Percentiles rank a stretch among this genome's conserved stretches.
Conservation (phyloP, 2,888 invertebrate species). For the Limenitis camilla region DNA sequence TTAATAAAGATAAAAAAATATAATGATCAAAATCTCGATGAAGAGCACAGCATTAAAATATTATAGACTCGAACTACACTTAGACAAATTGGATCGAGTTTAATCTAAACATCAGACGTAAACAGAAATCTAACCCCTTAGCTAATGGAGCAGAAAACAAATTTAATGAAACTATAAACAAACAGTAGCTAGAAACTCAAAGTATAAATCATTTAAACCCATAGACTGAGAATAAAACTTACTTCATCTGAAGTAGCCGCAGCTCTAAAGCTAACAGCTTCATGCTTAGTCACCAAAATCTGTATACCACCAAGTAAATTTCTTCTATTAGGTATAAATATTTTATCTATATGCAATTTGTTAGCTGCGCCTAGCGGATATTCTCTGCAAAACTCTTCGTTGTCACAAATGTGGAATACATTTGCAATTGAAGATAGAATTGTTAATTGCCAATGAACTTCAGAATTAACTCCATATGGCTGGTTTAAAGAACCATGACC, state of each 20-base stretch:
- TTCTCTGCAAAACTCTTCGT: slow-evolving; percentile 40
- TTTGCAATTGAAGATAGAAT: slow-evolving; percentile 41
- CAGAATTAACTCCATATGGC: slow-evolving; percentile 28
- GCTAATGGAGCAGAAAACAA: no score
- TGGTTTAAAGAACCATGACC: slow-evolving; percentile 46
- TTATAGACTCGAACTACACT: no score
- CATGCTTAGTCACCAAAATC: slow-evolving; percentile 43
- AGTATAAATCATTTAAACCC: not conserved
- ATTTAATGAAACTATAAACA: no score
- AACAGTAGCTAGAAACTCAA: no score
- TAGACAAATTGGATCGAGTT: no score
- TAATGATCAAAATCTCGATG: no score
- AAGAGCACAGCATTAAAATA: no score
- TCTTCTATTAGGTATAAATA: slow-evolving; percentile 56
- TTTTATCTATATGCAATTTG: slow-evolving; percentile 54
- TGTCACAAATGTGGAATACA: slow-evolving; percentile 57
- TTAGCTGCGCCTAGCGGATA: slow-evolving; percentile 32
- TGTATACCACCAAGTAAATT: slow-evolving; percentile 58
- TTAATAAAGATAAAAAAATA: no score
- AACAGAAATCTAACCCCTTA: no score
- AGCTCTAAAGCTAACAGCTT: slow-evolving; percentile 50
- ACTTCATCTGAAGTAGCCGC: slow-evolving; percentile 50
- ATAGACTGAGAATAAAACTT: not conserved
- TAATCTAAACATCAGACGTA: no score
- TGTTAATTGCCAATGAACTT: slow-evolving; percentile 55